phyloP scores from a whole-genome alignment of 2,797 vertebrate species.

The Lutra lutra region DNA sequence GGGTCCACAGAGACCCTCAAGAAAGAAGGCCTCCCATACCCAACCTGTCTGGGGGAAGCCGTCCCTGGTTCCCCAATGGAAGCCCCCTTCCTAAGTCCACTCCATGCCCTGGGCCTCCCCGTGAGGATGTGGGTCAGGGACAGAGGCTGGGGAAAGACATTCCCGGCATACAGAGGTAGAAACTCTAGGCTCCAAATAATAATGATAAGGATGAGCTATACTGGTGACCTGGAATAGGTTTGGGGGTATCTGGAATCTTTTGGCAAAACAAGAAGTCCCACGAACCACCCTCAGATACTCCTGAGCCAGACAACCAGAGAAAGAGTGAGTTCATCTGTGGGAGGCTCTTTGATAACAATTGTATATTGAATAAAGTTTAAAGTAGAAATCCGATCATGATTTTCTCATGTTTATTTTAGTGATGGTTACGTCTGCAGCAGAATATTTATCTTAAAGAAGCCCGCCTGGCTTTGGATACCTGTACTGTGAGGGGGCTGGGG shows the following conservation, averaged over 20 bases:
- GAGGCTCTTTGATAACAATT: background rate
- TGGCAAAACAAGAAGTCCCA: background rate
- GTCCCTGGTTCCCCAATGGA: no score
- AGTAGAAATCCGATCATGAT: background rate
- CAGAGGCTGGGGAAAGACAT: background rate
- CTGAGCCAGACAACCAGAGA: background rate
- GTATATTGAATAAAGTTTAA: background rate
- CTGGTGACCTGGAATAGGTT: background rate
- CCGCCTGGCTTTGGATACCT: background rate
- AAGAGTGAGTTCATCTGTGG: background rate
- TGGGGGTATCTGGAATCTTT: background rate
- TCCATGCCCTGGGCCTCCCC: background rate
- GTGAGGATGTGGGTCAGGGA: background rate
- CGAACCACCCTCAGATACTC: accelerated
- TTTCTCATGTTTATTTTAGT: background rate
- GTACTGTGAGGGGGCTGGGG: background rate
- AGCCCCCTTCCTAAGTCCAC: background rate
- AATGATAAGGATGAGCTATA: background rate
- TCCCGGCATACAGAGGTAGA: background rate
- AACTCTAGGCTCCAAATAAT: background rate
- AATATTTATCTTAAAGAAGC: background rate
- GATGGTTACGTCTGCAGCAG: background rate
- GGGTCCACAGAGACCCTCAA: background rate
- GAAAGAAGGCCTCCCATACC: background rate
- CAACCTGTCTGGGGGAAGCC: background rate